Evolutionary conservation across 2,113 vertebrate species (phyloP).

Genomic region (Cygnus atratus): DNA sequence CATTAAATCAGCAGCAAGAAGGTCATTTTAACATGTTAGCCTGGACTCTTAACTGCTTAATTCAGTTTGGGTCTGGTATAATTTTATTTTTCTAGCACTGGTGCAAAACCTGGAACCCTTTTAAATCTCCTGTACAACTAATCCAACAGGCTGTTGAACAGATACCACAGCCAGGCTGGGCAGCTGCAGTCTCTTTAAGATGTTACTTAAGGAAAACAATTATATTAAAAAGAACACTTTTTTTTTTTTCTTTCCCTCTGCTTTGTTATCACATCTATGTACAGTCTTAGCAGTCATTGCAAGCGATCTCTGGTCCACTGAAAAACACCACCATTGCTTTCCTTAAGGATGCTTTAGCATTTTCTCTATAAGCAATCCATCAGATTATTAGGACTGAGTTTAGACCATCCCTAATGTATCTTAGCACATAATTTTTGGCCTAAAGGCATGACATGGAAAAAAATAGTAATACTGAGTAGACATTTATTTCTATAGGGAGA

Average conservation of each 20-base stretch:
- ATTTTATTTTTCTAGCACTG: conserved; percentile 26
- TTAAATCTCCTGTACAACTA: not conserved
- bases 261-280: not conserved
- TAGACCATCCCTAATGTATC: not conserved
- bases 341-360: not conserved
- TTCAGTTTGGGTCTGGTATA: conserved; percentile 20
- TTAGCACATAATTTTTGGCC: not conserved
- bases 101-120: conserved; percentile 2
- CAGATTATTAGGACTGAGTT: not conserved
- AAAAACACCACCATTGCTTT: not conserved
- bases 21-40: not conserved
- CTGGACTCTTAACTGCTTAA: conserved; percentile 11
- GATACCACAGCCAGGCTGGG: not conserved
- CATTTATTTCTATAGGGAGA: not conserved
- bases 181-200: not conserved
- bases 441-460: not conserved
- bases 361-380: not conserved
- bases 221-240: not conserved
- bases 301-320: not conserved
- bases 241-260: not conserved
- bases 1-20: not conserved
- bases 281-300: not conserved
- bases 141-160: conserved; percentile 8
- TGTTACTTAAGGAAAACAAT: not conserved
- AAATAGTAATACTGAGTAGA: not conserved